phyloP scores from a whole-genome alignment of 1,140 invertebrate species.

The Geopemphigus sp. region DNA sequence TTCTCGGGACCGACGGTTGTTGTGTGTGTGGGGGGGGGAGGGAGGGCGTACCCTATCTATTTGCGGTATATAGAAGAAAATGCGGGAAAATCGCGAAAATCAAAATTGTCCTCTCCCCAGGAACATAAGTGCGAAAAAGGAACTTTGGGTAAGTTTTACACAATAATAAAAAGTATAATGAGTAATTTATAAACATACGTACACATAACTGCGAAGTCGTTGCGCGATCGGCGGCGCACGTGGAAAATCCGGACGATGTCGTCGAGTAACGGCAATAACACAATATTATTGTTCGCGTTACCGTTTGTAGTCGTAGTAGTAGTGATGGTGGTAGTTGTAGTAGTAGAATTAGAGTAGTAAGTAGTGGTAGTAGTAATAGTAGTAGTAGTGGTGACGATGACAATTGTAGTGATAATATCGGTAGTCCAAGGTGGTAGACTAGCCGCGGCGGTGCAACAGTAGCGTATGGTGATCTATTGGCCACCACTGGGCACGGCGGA shows the following conservation, averaged over 20 bases:
- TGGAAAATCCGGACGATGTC: background rate
- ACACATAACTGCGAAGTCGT: background rate
- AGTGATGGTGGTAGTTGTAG: too few species aligned
- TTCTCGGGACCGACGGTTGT: too few species aligned
- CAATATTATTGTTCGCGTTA: too few species aligned
- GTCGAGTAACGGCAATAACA: too few species aligned
- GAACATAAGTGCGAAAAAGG: constrained; percentile 47
- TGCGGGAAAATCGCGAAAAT: background rate
- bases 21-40: too few species aligned
- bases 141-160: constrained; percentile 46
- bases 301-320: too few species aligned
- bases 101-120: constrained; percentile 35
- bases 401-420: background rate
- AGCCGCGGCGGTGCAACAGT: too few species aligned
- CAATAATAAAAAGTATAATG: constrained; percentile 33
- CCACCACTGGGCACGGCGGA: constrained; percentile 34
- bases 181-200: constrained; percentile 17
- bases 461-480: constrained; percentile 7
- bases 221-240: background rate
- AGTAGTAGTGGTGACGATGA: background rate
- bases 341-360: too few species aligned
- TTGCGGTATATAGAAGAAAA: too few species aligned
- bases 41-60: too few species aligned
- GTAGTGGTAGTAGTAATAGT: background rate
- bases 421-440: background rate